These are phyloP conservation scores for Ormyrus thymus DNA, from an alignment of 2,888 invertebrate species.

Conservation along the genomic window DNA sequence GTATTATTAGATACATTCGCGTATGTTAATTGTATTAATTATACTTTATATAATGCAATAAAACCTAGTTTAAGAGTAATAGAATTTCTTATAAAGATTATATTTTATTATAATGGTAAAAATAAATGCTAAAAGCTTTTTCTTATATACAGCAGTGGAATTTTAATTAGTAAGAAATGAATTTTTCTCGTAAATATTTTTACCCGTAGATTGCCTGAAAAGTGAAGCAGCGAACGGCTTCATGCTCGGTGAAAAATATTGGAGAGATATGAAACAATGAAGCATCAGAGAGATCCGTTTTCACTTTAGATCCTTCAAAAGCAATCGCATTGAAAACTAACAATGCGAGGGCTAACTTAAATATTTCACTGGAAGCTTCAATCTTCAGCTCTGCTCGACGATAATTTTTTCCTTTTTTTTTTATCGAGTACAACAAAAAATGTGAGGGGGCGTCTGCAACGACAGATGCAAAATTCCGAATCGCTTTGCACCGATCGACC, in stretches of 20 bases:
- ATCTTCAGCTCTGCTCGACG: not conserved
- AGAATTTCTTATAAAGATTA: too few relatives aligned
- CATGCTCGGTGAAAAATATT: too few relatives aligned
- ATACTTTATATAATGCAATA: too few relatives aligned
- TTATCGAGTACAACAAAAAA: not conserved
- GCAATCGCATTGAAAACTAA: constrained; percentile 13
- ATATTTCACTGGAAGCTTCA: constrained; percentile 23
- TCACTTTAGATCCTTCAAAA: not conserved
- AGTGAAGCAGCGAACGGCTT: too few relatives aligned
- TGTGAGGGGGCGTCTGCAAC: not conserved
- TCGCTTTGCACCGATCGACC: constrained; percentile 8
- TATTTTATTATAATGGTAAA: not conserved
- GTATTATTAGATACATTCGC: too few relatives aligned
- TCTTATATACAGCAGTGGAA: not conserved
- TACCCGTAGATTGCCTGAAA: too few relatives aligned
- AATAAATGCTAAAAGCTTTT: not conserved
- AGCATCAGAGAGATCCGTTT: not conserved
- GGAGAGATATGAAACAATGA: too few relatives aligned
- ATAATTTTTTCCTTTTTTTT: not conserved
- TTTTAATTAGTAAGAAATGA: too few relatives aligned
- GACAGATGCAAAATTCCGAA: constrained; percentile 20
- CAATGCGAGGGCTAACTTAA: not conserved
- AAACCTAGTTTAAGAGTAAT: too few relatives aligned
- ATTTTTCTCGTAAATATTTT: too few relatives aligned
- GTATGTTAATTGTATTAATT: too few relatives aligned